These are phyloP conservation scores for Brachionus manjavacas DNA, from an alignment of 1,140 invertebrate species.

Conservation along the genomic window DNA sequence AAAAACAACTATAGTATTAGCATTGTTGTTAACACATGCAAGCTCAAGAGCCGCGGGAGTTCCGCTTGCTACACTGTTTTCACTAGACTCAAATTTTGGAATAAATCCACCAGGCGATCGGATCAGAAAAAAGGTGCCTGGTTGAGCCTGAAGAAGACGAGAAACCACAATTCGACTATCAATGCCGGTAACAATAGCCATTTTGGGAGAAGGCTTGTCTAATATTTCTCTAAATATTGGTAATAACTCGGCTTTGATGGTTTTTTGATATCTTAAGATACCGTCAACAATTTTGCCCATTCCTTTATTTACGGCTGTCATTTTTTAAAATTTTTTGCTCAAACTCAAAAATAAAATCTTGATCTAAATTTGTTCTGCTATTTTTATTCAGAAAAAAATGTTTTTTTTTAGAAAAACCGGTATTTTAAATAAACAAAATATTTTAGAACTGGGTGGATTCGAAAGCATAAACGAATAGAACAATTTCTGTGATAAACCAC, in stretches of 20 bases:
- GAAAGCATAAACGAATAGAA: neutral
- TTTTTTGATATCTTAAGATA: conserved; percentile 7
- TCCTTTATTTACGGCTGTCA: conserved; percentile 11
- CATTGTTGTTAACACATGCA: conserved; percentile 84
- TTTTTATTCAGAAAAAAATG: neutral
- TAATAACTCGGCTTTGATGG: neutral
- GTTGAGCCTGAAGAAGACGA: conserved; percentile 84
- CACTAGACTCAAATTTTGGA: conserved; percentile 47
- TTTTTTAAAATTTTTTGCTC: neutral
- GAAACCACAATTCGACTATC: conserved; percentile 92
- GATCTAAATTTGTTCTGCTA: neutral
- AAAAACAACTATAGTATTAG: conserved; percentile 86
- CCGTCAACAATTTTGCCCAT: conserved; percentile 31
- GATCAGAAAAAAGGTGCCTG: conserved; percentile 94
- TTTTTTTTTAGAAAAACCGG: neutral
- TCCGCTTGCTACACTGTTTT: conserved; percentile 63
- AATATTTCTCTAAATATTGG: conserved; percentile 31
- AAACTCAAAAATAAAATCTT: neutral
- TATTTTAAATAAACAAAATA: neutral
- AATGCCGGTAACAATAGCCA: conserved; percentile 93
- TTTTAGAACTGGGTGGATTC: neutral
- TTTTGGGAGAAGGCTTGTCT: conserved; percentile 68
- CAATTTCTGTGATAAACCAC: neutral
- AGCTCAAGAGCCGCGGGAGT: conserved; percentile 89
- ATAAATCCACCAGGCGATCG: conserved; percentile 74